Conservation (phyloP, 2,888 invertebrate genomes). For the Diloba caeruleocephala region DNA sequence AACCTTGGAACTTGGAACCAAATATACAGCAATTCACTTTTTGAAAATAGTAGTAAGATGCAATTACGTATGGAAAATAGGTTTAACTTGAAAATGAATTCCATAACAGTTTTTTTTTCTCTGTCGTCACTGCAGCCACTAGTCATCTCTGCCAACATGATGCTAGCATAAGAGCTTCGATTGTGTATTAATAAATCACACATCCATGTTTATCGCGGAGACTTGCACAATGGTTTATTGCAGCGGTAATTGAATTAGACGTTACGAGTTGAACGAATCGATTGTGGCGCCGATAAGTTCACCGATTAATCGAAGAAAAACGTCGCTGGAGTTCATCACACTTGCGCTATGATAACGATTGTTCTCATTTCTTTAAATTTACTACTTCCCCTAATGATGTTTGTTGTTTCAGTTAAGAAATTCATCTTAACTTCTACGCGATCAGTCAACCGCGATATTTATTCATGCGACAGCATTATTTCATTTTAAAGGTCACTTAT, state of each 20-base stretch:
- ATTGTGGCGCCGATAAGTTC: constrained; percentile 66
- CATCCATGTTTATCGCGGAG: constrained; percentile 55
- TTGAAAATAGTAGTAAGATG: no score
- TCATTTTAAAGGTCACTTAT: no score
- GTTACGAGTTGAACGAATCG: constrained; percentile 79
- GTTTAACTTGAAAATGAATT: not conserved
- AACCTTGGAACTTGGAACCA: no score
- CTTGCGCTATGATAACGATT: constrained; percentile 48
- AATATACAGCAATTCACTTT: not conserved
- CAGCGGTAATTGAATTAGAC: constrained; percentile 76
- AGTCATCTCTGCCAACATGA: constrained; percentile 29
- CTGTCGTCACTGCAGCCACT: constrained; percentile 12
- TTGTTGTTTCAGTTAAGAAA: constrained; percentile 5
- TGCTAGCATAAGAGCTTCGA: constrained; percentile 22
- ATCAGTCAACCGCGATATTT: no score
- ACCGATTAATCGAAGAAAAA: constrained; percentile 57
- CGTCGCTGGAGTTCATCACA: constrained; percentile 61
- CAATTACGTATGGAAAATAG: constrained; percentile 4
- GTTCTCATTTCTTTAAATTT: constrained; percentile 42
- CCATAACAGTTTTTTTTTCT: constrained; percentile 4
- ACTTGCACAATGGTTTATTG: constrained; percentile 70
- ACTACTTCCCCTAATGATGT: constrained; percentile 3
- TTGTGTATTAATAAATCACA: constrained; percentile 55
- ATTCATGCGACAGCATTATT: no score
- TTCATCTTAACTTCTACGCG: not conserved